Percentiles rank a stretch among this genome's conserved stretches.
These are phyloP conservation scores for Pampus argenteus DNA, from an alignment of 2,797 vertebrate species.

Conservation along the genomic window DNA sequence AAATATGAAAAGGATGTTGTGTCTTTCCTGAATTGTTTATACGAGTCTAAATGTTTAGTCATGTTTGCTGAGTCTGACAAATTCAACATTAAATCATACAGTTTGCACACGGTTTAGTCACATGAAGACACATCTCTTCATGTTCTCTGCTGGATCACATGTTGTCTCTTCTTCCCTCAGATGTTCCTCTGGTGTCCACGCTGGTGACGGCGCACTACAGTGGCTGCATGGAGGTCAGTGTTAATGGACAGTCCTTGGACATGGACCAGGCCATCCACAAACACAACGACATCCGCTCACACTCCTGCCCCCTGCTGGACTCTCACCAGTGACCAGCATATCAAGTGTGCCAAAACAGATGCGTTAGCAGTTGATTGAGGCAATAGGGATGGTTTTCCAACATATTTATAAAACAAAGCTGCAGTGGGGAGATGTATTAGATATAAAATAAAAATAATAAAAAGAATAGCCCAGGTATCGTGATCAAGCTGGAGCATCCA, in stretches of 20 bases:
- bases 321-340: constrained; percentile 67
- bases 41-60: not conserved
- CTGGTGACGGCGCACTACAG: constrained; percentile 92
- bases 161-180: constrained; percentile 77
- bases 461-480: constrained; percentile 28
- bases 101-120: not conserved
- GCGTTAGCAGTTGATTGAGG: constrained; percentile 63
- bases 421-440: constrained; percentile 42
- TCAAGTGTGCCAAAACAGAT: constrained; percentile 45
- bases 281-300: constrained; percentile 94
- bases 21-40: not conserved
- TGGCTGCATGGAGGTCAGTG: constrained; percentile 92
- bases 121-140: not conserved
- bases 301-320: constrained; percentile 93
- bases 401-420: constrained; percentile 53
- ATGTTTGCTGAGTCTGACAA: constrained; percentile 14
- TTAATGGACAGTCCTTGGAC: constrained; percentile 87
- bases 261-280: constrained; percentile 93
- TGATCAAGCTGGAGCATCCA: constrained; percentile 55
- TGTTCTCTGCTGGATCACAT: constrained; percentile 16
- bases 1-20: not conserved
- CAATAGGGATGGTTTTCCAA: constrained; percentile 53
- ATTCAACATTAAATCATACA: constrained; percentile 17
- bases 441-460: constrained; percentile 36
- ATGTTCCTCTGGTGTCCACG: constrained; percentile 90